Evolutionary conservation across 2,888 invertebrate genomes (phyloP).

Genomic region (Epirrita christyi): DNA sequence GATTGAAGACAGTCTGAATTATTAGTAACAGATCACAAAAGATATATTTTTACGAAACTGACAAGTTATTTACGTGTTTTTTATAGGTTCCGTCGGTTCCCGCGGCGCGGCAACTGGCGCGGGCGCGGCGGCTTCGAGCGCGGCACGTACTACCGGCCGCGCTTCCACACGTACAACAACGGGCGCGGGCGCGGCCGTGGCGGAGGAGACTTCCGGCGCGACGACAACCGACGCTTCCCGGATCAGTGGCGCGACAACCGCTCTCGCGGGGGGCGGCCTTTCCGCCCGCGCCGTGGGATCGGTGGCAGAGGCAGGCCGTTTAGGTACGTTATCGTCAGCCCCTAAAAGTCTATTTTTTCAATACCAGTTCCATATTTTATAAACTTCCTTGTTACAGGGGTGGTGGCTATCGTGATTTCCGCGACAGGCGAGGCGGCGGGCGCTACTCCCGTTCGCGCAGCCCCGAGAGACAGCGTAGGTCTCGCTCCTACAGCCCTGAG

Average conservation of each 20-base stretch:
- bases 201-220: conserved; percentile 68
- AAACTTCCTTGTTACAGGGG: conserved; percentile 35
- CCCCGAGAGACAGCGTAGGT: conserved; percentile 75
- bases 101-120: conserved; percentile 81
- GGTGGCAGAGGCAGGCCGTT: conserved; percentile 76
- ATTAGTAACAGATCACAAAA: no score
- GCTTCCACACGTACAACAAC: conserved; percentile 88
- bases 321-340: conserved; percentile 51
- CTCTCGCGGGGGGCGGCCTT: conserved; percentile 68
- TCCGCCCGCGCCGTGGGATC: conserved; percentile 70
- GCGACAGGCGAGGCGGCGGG: conserved; percentile 87
- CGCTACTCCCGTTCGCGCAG: conserved; percentile 85
- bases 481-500: conserved; percentile 79
- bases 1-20: no score
- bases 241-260: conserved; percentile 67
- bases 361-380: neutral
- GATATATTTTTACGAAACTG: no score
- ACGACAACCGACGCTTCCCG: conserved; percentile 67
- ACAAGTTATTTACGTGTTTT: neutral
- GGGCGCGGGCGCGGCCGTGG: conserved; percentile 80
- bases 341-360: no score
- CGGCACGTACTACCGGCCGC: conserved; percentile 91
- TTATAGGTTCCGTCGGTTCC: conserved; percentile 66
- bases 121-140: conserved; percentile 87
- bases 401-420: conserved; percentile 86